phyloP scores from a whole-genome alignment of 2,888 invertebrate species.

The Conchocele bisecta region DNA sequence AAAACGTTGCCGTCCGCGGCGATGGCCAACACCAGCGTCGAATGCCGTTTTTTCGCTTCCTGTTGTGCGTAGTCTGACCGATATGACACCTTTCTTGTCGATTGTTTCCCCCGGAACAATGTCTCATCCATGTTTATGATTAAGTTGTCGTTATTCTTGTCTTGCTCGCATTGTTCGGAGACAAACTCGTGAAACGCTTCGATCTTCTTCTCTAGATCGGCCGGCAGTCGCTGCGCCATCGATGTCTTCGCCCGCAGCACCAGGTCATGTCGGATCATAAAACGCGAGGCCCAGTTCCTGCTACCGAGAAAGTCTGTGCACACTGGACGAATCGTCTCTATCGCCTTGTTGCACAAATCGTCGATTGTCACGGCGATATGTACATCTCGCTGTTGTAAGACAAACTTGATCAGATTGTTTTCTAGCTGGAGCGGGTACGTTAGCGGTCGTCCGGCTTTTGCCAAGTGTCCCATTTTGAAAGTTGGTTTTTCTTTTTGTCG shows the following conservation, averaged over 20 bases:
- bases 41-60: conserved; percentile 28
- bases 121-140: conserved; percentile 47
- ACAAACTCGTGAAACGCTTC: conserved; percentile 18
- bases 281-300: conserved; percentile 10
- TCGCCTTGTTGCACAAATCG: conserved; percentile 12
- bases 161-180: conserved; percentile 1
- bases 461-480: neutral
- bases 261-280: conserved; percentile 20
- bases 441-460: conserved; percentile 9
- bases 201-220: conserved; percentile 22
- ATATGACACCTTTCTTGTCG: conserved; percentile 7
- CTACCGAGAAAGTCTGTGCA: conserved; percentile 13
- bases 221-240: conserved; percentile 19
- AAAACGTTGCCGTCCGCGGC: too few relatives aligned
- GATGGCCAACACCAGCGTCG: too few relatives aligned
- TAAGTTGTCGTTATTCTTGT: conserved; percentile 24
- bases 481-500: neutral
- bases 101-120: conserved; percentile 27
- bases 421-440: conserved; percentile 10
- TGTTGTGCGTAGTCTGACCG: conserved; percentile 13
- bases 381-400: conserved; percentile 25
- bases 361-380: conserved; percentile 25
- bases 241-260: conserved; percentile 20
- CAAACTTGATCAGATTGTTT: neutral
- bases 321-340: neutral